Evolutionary conservation across 2,797 vertebrate species (phyloP).

Genomic region (Lepilemur septentrionalis): DNA sequence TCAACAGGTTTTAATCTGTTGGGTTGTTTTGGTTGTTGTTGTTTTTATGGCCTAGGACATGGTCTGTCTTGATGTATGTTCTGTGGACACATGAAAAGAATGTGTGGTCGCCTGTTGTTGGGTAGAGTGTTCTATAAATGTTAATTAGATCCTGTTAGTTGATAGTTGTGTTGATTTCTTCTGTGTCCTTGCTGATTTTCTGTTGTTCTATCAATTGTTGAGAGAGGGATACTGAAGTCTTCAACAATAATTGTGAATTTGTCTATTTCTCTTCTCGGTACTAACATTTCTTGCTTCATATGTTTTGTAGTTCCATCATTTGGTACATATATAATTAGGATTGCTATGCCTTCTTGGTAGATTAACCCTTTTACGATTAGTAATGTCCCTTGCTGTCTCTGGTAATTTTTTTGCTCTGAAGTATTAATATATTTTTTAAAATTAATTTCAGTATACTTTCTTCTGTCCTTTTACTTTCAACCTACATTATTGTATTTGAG

Average conservation of each 20-base stretch:
- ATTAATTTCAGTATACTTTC: not conserved
- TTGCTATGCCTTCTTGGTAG: not conserved
- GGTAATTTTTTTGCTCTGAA: not conserved
- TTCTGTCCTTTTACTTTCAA: not conserved
- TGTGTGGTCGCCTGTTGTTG: not conserved
- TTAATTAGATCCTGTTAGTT: not conserved
- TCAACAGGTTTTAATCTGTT: not conserved
- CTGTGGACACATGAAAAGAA: not conserved
- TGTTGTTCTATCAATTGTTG: not conserved
- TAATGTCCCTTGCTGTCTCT: not conserved
- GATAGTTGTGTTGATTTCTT: not conserved
- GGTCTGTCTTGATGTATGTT: not conserved
- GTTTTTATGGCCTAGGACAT: not conserved
- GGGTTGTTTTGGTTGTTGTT: not conserved
- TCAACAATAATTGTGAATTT: not conserved
- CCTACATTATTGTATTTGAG: not conserved
- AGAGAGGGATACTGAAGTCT: not conserved
- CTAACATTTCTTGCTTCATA: not conserved
- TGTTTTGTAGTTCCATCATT: not conserved
- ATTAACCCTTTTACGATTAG: not conserved
- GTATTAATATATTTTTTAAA: not conserved
- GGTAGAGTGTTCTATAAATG: not conserved
- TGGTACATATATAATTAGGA: not conserved
- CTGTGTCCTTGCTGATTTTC: not conserved
- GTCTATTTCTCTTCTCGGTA: not conserved